Conservation (phyloP, 92 coral and sea anemone genomes). For the Epizoanthus illoricatus region DNA sequence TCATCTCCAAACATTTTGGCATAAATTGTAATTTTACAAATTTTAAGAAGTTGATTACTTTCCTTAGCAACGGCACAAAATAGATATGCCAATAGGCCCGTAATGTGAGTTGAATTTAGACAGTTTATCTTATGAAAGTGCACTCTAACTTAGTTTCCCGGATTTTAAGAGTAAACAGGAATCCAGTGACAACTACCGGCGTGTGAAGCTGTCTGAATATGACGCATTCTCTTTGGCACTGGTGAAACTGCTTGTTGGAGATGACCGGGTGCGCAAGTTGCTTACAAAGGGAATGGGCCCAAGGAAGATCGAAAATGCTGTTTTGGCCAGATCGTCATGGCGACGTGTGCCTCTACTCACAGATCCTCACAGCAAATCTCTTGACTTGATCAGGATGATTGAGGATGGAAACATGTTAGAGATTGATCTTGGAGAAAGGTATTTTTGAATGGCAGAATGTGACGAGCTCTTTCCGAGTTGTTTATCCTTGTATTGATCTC, state of each 20-base stretch:
- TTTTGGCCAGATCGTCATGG: slow-evolving; percentile 89
- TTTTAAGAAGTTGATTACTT: too few relatives aligned
- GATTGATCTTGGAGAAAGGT: slow-evolving; percentile 93
- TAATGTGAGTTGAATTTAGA: too few relatives aligned
- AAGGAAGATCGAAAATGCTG: slow-evolving; percentile 89
- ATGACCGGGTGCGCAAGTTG: slow-evolving; percentile 75
- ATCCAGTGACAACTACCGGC: background rate
- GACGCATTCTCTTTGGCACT: slow-evolving; percentile 82
- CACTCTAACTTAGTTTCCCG: too few relatives aligned
- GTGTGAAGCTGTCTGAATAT: slow-evolving; percentile 66
- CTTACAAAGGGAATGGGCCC: slow-evolving; percentile 91
- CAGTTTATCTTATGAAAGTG: too few relatives aligned
- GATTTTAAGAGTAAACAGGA: background rate
- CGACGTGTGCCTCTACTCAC: slow-evolving; percentile 88
- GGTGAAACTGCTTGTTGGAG: slow-evolving; percentile 80
- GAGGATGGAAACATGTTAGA: slow-evolving; percentile 78
- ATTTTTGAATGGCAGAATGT: background rate
- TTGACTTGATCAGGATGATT: slow-evolving; percentile 81
- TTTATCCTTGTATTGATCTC: background rate
- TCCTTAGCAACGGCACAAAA: too few relatives aligned
- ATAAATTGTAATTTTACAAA: too few relatives aligned
- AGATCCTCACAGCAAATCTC: slow-evolving; percentile 87
- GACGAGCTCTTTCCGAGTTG: too few relatives aligned
- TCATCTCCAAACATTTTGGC: too few relatives aligned
- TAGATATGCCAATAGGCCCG: too few relatives aligned